These are phyloP conservation scores for Napeogenes sylphis DNA, from an alignment of 2,888 invertebrate species.

Conservation along the genomic window DNA sequence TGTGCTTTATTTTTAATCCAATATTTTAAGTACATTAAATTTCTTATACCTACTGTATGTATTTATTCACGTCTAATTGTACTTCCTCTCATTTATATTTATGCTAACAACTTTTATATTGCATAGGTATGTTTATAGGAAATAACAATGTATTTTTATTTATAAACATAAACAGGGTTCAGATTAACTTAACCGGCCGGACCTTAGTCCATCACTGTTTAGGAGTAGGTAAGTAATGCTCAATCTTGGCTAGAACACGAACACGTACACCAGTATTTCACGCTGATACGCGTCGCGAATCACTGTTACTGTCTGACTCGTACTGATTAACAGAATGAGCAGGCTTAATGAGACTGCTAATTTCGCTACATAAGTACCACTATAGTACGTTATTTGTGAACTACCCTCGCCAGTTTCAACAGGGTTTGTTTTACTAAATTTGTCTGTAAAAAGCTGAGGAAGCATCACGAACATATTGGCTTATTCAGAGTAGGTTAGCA, in stretches of 20 bases:
- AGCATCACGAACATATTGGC: constrained; percentile 6
- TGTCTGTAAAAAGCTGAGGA: constrained; percentile 1
- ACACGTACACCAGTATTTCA: constrained; percentile 38
- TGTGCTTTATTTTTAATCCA: no score
- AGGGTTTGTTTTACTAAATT: neutral
- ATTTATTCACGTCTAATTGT: no score
- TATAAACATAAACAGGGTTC: no score
- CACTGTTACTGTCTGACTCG: constrained; percentile 30
- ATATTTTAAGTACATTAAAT: no score
- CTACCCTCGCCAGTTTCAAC: neutral
- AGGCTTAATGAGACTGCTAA: constrained; percentile 33
- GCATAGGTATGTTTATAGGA: no score
- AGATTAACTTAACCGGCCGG: no score
- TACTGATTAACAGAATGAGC: constrained; percentile 39
- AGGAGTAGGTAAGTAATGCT: constrained; percentile 4
- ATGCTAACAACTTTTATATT: no score
- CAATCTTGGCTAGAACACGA: constrained; percentile 6
- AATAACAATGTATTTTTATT: no score
- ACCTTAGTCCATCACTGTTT: constrained; percentile 2
- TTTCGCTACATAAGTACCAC: constrained; percentile 26
- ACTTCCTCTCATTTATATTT: no score
- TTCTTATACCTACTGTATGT: no score
- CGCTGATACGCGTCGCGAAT: constrained; percentile 32
- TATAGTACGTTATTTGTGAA: neutral
- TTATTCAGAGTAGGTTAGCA: constrained; percentile 11